Percentiles rank a stretch among this genome's conserved stretches.
These are phyloP conservation scores for Falcaria lacertinaria DNA, from an alignment of 2,888 invertebrate species.

Conservation along the genomic window DNA sequence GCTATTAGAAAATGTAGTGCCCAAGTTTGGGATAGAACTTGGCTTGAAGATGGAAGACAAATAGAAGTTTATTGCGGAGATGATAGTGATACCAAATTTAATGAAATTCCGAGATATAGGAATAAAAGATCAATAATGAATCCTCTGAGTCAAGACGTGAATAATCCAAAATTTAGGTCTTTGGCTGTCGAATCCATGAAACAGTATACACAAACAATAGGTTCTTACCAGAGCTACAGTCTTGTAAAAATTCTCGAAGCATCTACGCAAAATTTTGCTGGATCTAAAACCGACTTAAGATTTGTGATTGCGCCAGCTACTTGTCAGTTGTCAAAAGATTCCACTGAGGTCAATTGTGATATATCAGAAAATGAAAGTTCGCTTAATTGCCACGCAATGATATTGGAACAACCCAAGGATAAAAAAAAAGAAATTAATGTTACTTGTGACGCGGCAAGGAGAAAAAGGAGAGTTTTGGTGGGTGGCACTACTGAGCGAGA, in stretches of 20 bases:
- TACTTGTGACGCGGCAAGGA: constrained; percentile 18
- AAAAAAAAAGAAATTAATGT: constrained; percentile 25
- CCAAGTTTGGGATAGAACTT: constrained; percentile 78
- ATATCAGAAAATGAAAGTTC: constrained; percentile 16
- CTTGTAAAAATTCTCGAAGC: constrained; percentile 51
- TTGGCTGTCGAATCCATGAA: constrained; percentile 35
- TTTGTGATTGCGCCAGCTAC: constrained; percentile 71
- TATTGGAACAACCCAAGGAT: constrained; percentile 22
- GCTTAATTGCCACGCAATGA: constrained; percentile 29
- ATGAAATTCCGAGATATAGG: constrained; percentile 10
- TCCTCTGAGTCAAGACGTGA: constrained; percentile 12
- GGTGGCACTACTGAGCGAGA: constrained; percentile 16
- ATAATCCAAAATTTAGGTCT: constrained; percentile 21
- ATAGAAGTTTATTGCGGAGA: constrained; percentile 50
- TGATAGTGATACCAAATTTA: constrained; percentile 7
- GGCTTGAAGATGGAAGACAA: constrained; percentile 71
- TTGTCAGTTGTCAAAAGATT: constrained; percentile 32
- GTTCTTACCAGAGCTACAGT: constrained; percentile 17
- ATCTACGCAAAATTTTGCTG: constrained; percentile 66
- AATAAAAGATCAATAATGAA: constrained; percentile 14
- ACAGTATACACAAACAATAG: constrained; percentile 26
- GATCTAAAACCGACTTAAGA: constrained; percentile 69
- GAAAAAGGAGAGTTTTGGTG: constrained; percentile 7
- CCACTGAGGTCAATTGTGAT: constrained; percentile 9
- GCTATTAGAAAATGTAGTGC: constrained; percentile 44